These are phyloP conservation scores for Chironomus tentans DNA, from an alignment of 2,888 invertebrate genomes.

Conservation along the genomic window DNA sequence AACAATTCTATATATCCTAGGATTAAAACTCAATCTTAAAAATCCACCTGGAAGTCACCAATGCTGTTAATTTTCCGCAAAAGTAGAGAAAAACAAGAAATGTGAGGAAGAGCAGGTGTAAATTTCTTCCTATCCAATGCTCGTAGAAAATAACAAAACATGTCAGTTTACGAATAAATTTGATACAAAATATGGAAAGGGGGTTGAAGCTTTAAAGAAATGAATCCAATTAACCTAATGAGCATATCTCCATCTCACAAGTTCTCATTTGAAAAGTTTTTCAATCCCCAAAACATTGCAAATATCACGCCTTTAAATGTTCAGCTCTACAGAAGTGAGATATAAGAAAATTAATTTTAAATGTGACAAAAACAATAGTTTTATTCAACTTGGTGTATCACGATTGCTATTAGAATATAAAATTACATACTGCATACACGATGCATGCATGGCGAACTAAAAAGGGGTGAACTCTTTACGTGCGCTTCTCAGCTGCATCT, in stretches of 20 bases:
- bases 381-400: not conserved
- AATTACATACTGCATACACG: not conserved
- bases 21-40: no score
- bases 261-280: not conserved
- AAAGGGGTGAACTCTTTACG: not conserved
- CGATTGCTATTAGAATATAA: not conserved
- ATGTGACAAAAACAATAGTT: slow-evolving; percentile 6
- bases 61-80: no score
- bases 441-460: not conserved
- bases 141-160: not conserved
- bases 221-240: slow-evolving; percentile 22
- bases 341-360: not conserved
- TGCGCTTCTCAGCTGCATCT: not conserved
- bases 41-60: no score
- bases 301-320: not conserved
- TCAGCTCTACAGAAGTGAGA: not conserved
- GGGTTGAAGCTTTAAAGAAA: no score
- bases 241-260: not conserved
- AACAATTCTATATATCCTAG: no score
- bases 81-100: not conserved
- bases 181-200: not conserved
- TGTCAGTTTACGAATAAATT: not conserved
- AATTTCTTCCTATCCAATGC: not conserved
- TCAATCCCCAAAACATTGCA: not conserved
- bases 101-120: slow-evolving; percentile 8